phyloP scores from a whole-genome alignment of 1,140 invertebrate genomes.

The Akabosia matsudoensis region DNA sequence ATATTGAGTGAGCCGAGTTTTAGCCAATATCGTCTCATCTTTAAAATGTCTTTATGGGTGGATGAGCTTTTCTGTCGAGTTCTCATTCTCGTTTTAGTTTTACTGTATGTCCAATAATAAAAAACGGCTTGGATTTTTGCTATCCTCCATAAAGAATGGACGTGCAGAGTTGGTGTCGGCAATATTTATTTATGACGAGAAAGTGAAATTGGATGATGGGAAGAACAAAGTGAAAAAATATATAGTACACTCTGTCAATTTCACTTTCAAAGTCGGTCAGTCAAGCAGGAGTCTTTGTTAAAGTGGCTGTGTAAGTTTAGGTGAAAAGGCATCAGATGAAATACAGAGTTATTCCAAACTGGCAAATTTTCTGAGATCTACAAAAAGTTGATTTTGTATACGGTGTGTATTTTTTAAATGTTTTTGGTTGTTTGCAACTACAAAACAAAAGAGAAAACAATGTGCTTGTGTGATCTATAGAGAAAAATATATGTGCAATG shows the following conservation, averaged over 20 bases:
- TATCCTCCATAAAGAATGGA: background rate
- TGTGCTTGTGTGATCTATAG: too few species aligned
- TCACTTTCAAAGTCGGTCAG: background rate
- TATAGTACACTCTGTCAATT: background rate
- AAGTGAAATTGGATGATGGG: background rate
- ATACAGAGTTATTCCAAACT: too few species aligned
- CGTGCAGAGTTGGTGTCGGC: background rate
- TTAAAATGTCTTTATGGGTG: background rate
- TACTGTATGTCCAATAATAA: background rate
- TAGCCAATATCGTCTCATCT: background rate
- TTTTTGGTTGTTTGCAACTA: too few species aligned
- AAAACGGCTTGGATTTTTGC: background rate
- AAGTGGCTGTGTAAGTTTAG: background rate
- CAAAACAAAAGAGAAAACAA: too few species aligned
- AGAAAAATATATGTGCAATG: too few species aligned
- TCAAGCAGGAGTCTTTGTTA: background rate
- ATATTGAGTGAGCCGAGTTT: background rate
- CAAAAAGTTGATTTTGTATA: too few species aligned
- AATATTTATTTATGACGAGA: background rate
- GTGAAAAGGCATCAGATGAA: too few species aligned
- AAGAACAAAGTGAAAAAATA: background rate
- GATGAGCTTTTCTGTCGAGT: background rate
- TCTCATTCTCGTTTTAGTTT: background rate
- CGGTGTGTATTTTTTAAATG: too few species aligned
- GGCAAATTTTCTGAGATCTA: too few species aligned